Base-by-base conservation (phyloP, 92 coral and sea anemone genomes). In the Epizoanthus illoricatus region DNA sequence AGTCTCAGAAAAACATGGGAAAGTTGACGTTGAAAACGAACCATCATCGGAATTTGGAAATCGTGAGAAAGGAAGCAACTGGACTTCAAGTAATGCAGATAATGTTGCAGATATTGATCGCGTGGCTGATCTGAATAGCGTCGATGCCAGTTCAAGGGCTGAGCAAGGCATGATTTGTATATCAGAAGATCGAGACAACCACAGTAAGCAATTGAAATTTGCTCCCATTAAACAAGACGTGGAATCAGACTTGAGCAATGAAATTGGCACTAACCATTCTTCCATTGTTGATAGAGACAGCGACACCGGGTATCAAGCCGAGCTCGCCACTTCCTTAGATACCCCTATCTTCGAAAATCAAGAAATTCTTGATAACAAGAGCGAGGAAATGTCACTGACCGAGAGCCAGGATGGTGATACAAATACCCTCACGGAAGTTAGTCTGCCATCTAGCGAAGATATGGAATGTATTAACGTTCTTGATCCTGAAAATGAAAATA, bases 341-440 rank as follows among this genome's bases (percentile, higher is more conserved):
- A 49, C 15, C 15, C 56, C 8, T 2, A 49, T 49, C 56, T 49
- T 49, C 15, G 39, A 43, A 2, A 64, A 63, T 63, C 59, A 78
- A 78, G 82, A 78, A 43, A 45, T 64, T 45, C 71, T 62, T 62
- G 59, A 61, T 20, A 78, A n/a, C 59, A 63, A 78, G 19, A 43
- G 71, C 23, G 58, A 43, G 28, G 52, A 42, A 19, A 36, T 19
- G 41, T 63, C 60, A 6, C 18, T 23, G 16, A 42, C 60, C 10
- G 82, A 78, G 59, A 78, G 71, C 43, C 71, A 62, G 9, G 82
- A 78, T 20, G 56, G 42, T 28, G 43, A 78, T 63, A 62, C 59
- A 21, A 45, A 63, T 63, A 64, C 71, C 47, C 43, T 40, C 21
- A 63, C 82, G 16, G 82, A 63, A 43, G 60, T 10, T n/a, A 76